phyloP scores from a whole-genome alignment of 30 jellyfish, hydroid and myxozoan species.

The Pseudorhiza aurosa region DNA sequence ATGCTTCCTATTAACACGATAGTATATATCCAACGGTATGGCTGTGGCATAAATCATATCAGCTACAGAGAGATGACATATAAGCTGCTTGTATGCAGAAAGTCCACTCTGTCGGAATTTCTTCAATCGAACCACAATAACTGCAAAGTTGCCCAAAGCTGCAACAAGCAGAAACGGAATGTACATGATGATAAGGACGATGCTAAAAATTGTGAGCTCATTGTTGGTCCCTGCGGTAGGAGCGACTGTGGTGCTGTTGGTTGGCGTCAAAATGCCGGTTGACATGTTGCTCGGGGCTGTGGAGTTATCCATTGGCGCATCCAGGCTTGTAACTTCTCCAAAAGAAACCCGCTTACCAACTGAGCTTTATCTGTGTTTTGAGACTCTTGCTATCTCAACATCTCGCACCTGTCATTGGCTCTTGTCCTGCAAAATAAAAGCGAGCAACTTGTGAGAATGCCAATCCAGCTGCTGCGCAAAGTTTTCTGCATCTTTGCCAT shows the following conservation, averaged over 20 bases:
- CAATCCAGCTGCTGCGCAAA: too few relatives aligned
- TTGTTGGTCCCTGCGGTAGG: neutral
- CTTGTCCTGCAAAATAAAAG: too few relatives aligned
- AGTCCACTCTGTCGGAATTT: slow-evolving; percentile 38
- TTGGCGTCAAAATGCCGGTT: too few relatives aligned
- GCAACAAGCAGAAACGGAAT: slow-evolving; percentile 45
- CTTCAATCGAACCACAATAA: slow-evolving; percentile 59
- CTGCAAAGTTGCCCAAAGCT: slow-evolving; percentile 63
- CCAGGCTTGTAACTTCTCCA: too few relatives aligned
- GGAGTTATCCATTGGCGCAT: too few relatives aligned
- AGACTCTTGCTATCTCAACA: too few relatives aligned
- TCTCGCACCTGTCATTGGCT: too few relatives aligned
- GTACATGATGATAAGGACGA: slow-evolving; percentile 36
- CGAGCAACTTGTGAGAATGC: too few relatives aligned
- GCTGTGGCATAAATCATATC: slow-evolving; percentile 66
- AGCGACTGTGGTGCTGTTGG: neutral
- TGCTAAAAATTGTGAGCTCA: slow-evolving; percentile 2
- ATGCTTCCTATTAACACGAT: slow-evolving; percentile 3
- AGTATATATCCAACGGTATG: slow-evolving; percentile 60
- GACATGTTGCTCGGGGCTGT: too few relatives aligned
- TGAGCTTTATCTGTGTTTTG: too few relatives aligned
- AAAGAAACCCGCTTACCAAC: too few relatives aligned
- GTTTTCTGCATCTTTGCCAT: too few relatives aligned
- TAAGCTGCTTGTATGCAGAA: slow-evolving; percentile 64
- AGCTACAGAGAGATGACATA: slow-evolving; percentile 73